phyloP scores from a whole-genome alignment of 2,113 vertebrate genomes.

The Onychostoma macrolepis region DNA sequence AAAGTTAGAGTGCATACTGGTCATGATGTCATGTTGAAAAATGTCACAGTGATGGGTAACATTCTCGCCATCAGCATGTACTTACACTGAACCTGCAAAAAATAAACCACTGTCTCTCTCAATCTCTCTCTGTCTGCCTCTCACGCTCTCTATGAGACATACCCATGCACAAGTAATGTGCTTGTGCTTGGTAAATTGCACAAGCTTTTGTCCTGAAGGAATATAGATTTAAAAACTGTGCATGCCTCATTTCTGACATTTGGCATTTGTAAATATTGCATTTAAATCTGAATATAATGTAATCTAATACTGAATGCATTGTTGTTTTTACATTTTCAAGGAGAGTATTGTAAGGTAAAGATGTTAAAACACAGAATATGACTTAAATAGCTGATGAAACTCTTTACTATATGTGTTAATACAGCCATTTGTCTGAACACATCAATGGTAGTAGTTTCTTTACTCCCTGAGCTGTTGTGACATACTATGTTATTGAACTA shows the following conservation, averaged over 20 bases:
- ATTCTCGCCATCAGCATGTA: constrained; percentile 26
- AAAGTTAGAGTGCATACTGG: neutral
- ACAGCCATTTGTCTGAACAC: neutral
- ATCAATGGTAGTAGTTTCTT: neutral
- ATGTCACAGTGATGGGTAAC: constrained; percentile 45
- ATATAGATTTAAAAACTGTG: constrained; percentile 19
- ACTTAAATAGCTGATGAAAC: neutral
- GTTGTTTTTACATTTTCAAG: neutral
- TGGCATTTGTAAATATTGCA: constrained; percentile 30
- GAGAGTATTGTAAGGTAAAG: neutral
- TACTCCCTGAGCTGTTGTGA: neutral
- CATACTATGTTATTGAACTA: too few species aligned
- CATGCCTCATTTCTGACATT: constrained; percentile 24
- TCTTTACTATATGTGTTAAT: neutral
- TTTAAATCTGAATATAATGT: neutral
- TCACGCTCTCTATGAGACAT: constrained; percentile 15
- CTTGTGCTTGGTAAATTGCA: constrained; percentile 16
- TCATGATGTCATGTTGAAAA: constrained; percentile 40
- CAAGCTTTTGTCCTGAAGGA: constrained; percentile 36
- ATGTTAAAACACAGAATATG: neutral
- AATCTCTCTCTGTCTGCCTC: constrained; percentile 7
- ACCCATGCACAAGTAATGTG: constrained; percentile 32
- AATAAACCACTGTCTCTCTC: constrained; percentile 17
- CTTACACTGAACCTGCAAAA: constrained; percentile 36
- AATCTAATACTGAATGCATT: neutral